phyloP scores from a whole-genome alignment of 2,113 vertebrate species.

The Pitta sordida region DNA sequence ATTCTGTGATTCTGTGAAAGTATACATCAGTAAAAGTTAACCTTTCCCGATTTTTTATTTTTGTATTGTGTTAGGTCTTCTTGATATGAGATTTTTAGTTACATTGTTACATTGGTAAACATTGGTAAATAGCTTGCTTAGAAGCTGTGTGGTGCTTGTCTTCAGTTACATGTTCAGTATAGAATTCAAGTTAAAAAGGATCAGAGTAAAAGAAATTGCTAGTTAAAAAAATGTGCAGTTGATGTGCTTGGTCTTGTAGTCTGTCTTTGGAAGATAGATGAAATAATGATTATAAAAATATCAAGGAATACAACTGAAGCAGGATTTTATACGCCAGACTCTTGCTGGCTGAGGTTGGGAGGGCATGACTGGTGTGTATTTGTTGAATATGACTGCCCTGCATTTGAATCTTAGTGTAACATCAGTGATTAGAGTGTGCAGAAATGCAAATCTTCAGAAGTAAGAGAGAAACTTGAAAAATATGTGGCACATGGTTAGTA shows the following conservation, averaged over 20 bases:
- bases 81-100: background rate
- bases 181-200: background rate
- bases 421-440: background rate
- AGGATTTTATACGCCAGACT: background rate
- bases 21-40: background rate
- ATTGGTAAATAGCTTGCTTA: background rate
- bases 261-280: background rate
- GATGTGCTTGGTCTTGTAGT: background rate
- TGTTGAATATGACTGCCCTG: background rate
- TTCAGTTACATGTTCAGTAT: background rate
- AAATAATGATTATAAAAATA: background rate
- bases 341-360: background rate
- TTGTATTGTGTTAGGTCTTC: background rate
- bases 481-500: background rate
- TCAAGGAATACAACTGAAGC: background rate
- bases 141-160: background rate
- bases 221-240: background rate
- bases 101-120: too few species aligned
- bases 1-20: too few species aligned
- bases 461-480: background rate
- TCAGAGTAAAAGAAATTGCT: background rate
- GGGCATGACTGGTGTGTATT: background rate
- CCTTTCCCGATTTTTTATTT: background rate
- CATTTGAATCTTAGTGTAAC: background rate
- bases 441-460: background rate